phyloP scores from a whole-genome alignment of 2,888 invertebrate species.

The Sepiola atlantica region DNA sequence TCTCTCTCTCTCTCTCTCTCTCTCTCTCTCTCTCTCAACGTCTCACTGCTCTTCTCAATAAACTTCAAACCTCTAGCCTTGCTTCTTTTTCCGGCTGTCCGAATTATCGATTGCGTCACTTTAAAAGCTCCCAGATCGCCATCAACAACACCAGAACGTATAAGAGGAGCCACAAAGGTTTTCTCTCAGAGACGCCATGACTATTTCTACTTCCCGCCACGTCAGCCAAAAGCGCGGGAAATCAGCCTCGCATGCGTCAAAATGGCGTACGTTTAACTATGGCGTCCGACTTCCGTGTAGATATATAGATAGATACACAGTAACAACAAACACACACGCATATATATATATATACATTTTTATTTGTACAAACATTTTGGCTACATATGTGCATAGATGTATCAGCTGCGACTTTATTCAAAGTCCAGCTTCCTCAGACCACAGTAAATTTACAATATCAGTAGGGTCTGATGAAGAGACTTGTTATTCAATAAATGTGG shows the following conservation, averaged over 20 bases:
- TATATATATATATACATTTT: too few species aligned
- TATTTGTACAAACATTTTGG: too few species aligned
- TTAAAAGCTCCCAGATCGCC: neutral
- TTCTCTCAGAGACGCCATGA: neutral
- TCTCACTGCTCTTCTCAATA: neutral
- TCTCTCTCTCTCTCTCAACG: too few species aligned
- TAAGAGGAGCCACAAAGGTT: neutral
- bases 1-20: neutral
- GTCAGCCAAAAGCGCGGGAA: neutral
- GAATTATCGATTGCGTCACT: neutral
- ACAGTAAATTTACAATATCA: too few species aligned
- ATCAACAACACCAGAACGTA: neutral
- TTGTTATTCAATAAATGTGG: too few species aligned
- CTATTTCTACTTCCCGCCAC: neutral
- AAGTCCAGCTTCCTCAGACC: too few species aligned
- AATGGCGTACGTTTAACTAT: neutral
- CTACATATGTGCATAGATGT: too few species aligned
- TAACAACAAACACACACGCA: too few species aligned
- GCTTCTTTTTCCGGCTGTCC: neutral
- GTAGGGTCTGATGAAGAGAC: too few species aligned
- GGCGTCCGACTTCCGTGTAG: constrained; percentile 5
- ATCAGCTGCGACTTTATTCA: too few species aligned
- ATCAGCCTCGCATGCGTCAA: neutral
- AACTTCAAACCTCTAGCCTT: neutral
- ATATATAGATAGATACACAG: too few species aligned